Conservation (phyloP, 2,113 vertebrate genomes). For the Neomonachus schauinslandi region DNA sequence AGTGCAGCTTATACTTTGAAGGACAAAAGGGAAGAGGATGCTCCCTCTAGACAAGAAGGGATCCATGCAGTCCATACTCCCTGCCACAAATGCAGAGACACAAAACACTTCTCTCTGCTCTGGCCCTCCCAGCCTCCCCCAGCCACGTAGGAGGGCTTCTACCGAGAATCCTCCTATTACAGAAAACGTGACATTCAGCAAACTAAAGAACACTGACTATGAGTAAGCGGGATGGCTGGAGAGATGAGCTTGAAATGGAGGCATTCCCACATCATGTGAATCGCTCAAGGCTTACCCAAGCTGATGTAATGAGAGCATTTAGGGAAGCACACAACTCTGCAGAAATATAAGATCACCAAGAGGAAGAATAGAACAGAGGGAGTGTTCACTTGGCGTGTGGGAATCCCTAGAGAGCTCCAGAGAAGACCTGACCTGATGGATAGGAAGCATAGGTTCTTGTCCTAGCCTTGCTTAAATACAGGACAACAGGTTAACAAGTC, state of each 20-base stretch:
- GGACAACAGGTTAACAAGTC: not conserved
- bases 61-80: not conserved
- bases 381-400: rapidly evolving
- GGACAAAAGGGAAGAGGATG: too few species aligned
- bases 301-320: rapidly evolving
- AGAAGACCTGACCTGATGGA: not conserved
- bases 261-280: rapidly evolving
- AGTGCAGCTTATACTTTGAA: not conserved
- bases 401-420: too few species aligned
- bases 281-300: rapidly evolving
- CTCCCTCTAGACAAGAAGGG: not conserved
- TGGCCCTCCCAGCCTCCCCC: too few species aligned
- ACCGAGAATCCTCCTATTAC: too few species aligned
- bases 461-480: not conserved
- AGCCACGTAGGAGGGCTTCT: rapidly evolving
- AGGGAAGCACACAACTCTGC: not conserved
- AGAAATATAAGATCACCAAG: not conserved
- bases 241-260: not conserved
- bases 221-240: not conserved
- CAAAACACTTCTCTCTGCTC: not conserved
- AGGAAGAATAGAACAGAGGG: not conserved
- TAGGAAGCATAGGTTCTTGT: not conserved
- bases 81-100: not conserved
- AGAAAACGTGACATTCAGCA: not conserved
- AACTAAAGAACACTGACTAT: rapidly evolving